phyloP scores from a whole-genome alignment of 2,888 invertebrate genomes.

The Abrostola tripartita region DNA sequence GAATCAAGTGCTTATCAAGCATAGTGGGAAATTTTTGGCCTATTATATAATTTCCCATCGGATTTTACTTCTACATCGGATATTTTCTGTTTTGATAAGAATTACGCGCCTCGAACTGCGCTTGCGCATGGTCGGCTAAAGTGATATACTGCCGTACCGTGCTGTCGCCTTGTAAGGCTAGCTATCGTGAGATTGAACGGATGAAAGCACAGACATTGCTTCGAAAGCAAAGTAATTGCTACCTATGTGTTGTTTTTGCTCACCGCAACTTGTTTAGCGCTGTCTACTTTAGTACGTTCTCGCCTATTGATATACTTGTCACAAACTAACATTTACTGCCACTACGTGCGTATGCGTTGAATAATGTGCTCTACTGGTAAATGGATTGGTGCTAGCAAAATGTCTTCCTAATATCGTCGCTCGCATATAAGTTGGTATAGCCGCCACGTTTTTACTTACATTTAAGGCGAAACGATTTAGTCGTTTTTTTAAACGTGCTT shows the following conservation, averaged over 20 bases:
- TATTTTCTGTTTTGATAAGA: constrained; percentile 14
- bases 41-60: constrained; percentile 20
- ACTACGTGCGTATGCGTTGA: constrained; percentile 36
- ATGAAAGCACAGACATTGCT: constrained; percentile 64
- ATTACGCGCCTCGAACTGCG: constrained; percentile 4
- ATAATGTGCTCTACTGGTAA: constrained; percentile 54
- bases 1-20: constrained; percentile 17
- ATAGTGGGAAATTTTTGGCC: constrained; percentile 18
- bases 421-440: constrained; percentile 13
- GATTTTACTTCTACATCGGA: neutral
- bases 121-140: constrained; percentile 7
- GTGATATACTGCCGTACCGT: constrained; percentile 25
- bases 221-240: constrained; percentile 74
- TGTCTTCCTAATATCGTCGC: constrained; percentile 13
- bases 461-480: constrained; percentile 33
- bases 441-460: constrained; percentile 42
- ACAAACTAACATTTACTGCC: constrained; percentile 40
- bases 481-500: constrained; percentile 32
- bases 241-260: constrained; percentile 62
- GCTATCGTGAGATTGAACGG: constrained; percentile 58
- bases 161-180: constrained; percentile 44
- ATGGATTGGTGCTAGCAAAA: constrained; percentile 41
- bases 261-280: constrained; percentile 50
- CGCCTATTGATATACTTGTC: constrained; percentile 56
- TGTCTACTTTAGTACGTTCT: constrained; percentile 50